Conservation (phyloP, 2,113 vertebrate genomes). For the Cyanistes caeruleus region DNA sequence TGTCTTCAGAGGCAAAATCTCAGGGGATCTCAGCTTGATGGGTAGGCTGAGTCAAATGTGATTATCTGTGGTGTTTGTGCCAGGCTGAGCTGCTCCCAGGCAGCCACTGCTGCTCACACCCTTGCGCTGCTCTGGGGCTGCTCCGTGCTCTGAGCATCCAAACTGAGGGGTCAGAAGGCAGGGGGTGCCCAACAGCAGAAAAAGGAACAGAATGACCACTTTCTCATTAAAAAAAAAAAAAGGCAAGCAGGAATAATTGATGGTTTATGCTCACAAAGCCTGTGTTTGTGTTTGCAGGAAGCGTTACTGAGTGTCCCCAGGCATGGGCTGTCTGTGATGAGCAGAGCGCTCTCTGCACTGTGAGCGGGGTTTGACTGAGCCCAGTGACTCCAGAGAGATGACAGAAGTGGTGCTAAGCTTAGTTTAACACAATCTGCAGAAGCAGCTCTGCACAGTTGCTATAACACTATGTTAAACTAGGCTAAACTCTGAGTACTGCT, state of each 20-base stretch:
- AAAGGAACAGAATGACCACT: background rate
- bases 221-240: background rate
- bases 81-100: background rate
- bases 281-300: background rate
- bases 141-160: background rate
- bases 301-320: background rate
- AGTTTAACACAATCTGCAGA: conserved; percentile 63
- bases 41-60: background rate
- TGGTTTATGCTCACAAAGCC: background rate
- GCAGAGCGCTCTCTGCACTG: background rate
- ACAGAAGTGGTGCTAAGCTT: conserved; percentile 46
- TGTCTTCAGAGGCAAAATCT: background rate
- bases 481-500: conserved; percentile 67
- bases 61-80: background rate
- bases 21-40: background rate
- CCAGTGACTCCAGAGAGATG: background rate
- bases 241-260: background rate
- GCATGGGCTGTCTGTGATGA: background rate
- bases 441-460: conserved; percentile 63
- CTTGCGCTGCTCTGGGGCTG: background rate
- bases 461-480: conserved; percentile 63
- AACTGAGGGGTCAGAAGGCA: background rate
- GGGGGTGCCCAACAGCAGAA: background rate
- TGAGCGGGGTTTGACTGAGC: background rate
- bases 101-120: background rate